These are phyloP conservation scores for Vireo altiloquus DNA, from an alignment of 2,113 vertebrate genomes.

Conservation along the genomic window DNA sequence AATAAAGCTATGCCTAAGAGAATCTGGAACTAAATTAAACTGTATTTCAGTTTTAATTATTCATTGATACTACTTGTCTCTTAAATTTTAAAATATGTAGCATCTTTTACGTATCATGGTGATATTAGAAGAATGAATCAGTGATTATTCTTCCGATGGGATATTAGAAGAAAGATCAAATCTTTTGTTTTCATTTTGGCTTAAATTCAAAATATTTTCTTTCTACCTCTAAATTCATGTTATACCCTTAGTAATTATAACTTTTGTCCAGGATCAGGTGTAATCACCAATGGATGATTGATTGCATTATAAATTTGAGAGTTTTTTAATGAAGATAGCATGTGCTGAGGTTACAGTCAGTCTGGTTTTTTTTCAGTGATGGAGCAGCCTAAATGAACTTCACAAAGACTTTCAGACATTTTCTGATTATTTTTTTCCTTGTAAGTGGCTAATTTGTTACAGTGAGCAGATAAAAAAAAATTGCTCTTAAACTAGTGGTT, in stretches of 20 bases:
- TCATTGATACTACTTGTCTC: not conserved
- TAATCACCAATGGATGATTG: not conserved
- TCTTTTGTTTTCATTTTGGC: not conserved
- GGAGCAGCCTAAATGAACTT: not conserved
- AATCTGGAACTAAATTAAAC: not conserved
- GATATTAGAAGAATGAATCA: not conserved
- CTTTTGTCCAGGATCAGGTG: not conserved
- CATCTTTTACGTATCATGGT: not conserved
- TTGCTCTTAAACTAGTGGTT: not conserved
- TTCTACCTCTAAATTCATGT: not conserved
- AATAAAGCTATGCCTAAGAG: not conserved
- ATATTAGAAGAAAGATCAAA: not conserved
- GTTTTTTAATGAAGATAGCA: not conserved
- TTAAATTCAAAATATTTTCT: not conserved
- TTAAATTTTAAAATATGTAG: not conserved
- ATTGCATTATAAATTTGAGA: not conserved
- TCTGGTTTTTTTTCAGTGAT: not conserved
- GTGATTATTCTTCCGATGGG: not conserved
- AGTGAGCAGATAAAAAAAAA: not conserved
- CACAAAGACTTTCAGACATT: not conserved
- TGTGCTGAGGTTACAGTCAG: not conserved
- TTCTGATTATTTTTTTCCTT: not conserved
- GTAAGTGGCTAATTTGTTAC: not conserved
- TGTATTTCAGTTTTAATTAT: not conserved
- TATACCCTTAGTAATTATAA: not conserved